Evolutionary conservation across 2,113 vertebrate species (phyloP).

Genomic region (Onychostoma macrolepis): DNA sequence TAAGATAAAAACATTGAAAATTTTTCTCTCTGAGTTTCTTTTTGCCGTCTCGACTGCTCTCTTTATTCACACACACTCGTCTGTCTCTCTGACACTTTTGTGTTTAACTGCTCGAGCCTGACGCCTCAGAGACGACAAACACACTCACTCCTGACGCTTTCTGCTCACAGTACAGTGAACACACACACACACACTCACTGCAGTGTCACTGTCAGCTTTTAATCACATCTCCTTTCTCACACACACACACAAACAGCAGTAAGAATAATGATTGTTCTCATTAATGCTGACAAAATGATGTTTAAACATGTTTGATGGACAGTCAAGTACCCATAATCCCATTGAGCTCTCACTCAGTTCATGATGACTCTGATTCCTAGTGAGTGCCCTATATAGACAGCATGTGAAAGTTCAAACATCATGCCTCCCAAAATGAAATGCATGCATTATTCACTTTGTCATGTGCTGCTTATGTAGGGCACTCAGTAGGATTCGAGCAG

Average conservation of each 20-base stretch:
- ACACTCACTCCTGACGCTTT: conserved; percentile 21
- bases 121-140: conserved; percentile 10
- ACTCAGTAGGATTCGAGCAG: background rate
- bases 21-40: background rate
- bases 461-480: background rate
- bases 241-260: background rate
- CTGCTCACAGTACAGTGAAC: background rate
- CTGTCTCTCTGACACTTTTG: conserved; percentile 37
- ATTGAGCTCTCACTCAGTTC: background rate
- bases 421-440: background rate
- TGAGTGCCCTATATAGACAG: background rate
- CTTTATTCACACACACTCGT: background rate
- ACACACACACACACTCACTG: conserved; percentile 24
- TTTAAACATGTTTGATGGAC: background rate
- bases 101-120: conserved; percentile 34
- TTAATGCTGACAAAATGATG: background rate
- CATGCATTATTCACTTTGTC: background rate
- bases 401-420: background rate
- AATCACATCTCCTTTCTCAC: background rate
- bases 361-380: background rate
- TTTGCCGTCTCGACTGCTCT: background rate
- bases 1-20: background rate
- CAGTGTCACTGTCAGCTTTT: background rate
- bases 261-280: background rate
- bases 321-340: background rate